A percentile compares a stretch with the other conserved stretches of the same genome.
Evolutionary conservation across 2,888 invertebrate species (phyloP).

Genomic region (Aphrophora alni): DNA sequence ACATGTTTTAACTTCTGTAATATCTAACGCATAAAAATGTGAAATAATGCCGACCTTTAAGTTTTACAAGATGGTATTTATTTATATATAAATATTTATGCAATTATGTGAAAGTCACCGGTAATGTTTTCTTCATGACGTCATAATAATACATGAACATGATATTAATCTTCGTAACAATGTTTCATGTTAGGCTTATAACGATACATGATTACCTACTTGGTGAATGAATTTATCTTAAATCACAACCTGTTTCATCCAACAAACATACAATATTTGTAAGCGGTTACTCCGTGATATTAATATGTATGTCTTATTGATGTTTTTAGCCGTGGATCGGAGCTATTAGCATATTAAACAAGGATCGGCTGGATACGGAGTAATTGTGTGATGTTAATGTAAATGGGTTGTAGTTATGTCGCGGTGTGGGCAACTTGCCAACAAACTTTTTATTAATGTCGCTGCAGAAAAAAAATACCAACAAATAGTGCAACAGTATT

Average conservation of each 20-base stretch:
- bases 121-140: background rate
- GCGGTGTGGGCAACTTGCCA: background rate
- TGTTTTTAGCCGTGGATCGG: background rate
- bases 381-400: slow-evolving; percentile 3
- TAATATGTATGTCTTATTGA: background rate
- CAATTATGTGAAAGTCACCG: too few relatives aligned
- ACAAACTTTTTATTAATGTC: background rate
- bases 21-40: too few relatives aligned
- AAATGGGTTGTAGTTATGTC: background rate
- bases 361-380: background rate
- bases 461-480: background rate
- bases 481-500: background rate
- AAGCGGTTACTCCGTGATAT: background rate
- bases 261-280: background rate
- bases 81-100: too few relatives aligned
- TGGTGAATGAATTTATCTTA: background rate
- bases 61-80: too few relatives aligned
- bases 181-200: background rate
- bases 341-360: background rate
- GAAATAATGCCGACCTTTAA: too few relatives aligned
- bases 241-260: background rate
- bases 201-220: background rate
- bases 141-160: background rate
- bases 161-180: background rate
- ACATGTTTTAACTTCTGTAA: too few relatives aligned